Evolutionary conservation across 2,113 vertebrate genomes (phyloP), one percentile per base, ranked within the genome.

Genomic region (Chionomys nivalis): DNA sequence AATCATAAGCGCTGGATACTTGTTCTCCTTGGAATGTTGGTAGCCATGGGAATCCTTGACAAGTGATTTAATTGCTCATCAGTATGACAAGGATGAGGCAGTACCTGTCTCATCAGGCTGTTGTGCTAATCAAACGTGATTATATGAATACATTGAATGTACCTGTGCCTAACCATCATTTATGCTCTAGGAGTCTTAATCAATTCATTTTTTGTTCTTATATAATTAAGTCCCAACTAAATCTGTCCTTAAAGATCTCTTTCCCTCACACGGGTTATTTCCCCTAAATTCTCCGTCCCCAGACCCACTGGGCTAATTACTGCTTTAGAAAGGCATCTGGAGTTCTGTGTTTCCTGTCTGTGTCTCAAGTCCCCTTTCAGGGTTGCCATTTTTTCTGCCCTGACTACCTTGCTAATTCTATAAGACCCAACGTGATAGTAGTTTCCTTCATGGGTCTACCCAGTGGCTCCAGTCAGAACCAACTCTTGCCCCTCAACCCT

Each of bases 71-170:
- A 92, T 55, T 33, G 26, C 36, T 91, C 28, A n/a, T 44, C 65
- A 83, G 39, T 72, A 12, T 28, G 17, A 24, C 5, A 23, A 14
- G 8, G 42, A 72, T 88, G 63, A 55, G n/a, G 5, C 28, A 88
- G n/a, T 61, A 26, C 3, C 61, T 83, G 68, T 21, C 17, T 63
- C 36, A 39, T 14, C 21, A 26, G 5, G 65, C 55, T 49, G 55
- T 11, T 78, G 36, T 42, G 78, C 47, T 93, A 77, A 77, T 83
- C 77, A 79, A 91, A 89, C 44, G n/a, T 90, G 70, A 75, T 66
- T 83, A 55, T 10, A 52, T 14, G n/a, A 52, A 23, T 65, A 19
- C 14, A 61, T n/a, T 83, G 90, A 58, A 47, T 79, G 44, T 61
- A 94, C 82, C 42, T 70, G 36, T 75, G 55, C 81, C 44, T 72